Evolutionary conservation across 2,797 vertebrate species (phyloP).

Genomic region (Tinamus major): DNA sequence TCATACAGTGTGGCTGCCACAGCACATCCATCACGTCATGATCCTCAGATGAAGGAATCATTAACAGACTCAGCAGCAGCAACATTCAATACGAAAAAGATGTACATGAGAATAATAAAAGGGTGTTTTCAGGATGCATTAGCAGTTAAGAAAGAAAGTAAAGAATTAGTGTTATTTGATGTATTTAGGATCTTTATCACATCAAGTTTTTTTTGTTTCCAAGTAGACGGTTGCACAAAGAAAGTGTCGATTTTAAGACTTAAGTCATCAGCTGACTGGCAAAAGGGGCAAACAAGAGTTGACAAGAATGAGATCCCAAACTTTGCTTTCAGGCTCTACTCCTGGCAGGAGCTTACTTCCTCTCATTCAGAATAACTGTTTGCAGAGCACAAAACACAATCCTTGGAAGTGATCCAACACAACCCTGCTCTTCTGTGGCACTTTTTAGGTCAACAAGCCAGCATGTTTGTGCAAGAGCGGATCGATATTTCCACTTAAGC

Average conservation of each 20-base stretch:
- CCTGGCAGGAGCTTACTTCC: background rate
- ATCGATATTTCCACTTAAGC: background rate
- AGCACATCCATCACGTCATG: background rate
- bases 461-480: background rate
- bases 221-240: background rate
- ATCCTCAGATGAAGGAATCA: background rate
- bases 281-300: background rate
- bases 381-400: background rate
- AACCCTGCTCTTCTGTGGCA: background rate
- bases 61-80: background rate
- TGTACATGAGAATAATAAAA: background rate
- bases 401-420: background rate
- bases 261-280: background rate
- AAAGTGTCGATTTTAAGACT: background rate
- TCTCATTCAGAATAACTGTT: background rate
- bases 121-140: constrained; percentile 19
- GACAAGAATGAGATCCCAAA: background rate
- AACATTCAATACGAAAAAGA: background rate
- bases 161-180: background rate
- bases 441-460: background rate
- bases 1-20: background rate
- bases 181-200: background rate
- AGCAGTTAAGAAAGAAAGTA: background rate
- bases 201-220: background rate
- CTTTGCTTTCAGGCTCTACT: background rate